Evolutionary conservation across 2,113 vertebrate genomes (phyloP).

Genomic region (Rhinichthys klamathensis): DNA sequence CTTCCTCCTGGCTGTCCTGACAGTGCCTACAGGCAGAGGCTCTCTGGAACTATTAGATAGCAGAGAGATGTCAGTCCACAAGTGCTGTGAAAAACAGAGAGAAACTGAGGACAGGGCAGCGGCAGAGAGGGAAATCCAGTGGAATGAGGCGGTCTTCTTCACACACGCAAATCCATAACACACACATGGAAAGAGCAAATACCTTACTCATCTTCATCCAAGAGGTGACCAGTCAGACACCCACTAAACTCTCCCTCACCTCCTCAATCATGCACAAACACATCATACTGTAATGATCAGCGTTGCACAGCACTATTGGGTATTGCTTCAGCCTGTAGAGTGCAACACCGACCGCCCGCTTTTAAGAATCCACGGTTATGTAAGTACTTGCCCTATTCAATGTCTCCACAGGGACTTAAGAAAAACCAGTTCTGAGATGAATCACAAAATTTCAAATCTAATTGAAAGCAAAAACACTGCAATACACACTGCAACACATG

Average conservation of each 20-base stretch:
- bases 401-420: not conserved
- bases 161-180: slow-evolving; percentile 33
- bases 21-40: slow-evolving; percentile 4
- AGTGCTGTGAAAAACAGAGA: not conserved
- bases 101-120: not conserved
- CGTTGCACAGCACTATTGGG: not conserved
- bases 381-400: not conserved
- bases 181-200: slow-evolving; percentile 30
- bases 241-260: slow-evolving; percentile 1
- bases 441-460: not conserved
- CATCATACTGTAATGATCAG: not conserved
- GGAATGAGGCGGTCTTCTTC: not conserved
- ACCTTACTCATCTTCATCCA: not conserved
- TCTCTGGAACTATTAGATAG: slow-evolving; percentile 42
- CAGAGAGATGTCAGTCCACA: slow-evolving; percentile 56
- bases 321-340: not conserved
- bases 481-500: not conserved
- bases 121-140: not conserved
- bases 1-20: slow-evolving; percentile 19
- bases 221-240: not conserved
- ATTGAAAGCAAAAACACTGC: not conserved
- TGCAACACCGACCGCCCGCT: not conserved
- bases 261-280: not conserved
- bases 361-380: not conserved
- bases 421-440: not conserved